phyloP scores from a whole-genome alignment of 2,113 vertebrate species.

The Bettongia penicillata region DNA sequence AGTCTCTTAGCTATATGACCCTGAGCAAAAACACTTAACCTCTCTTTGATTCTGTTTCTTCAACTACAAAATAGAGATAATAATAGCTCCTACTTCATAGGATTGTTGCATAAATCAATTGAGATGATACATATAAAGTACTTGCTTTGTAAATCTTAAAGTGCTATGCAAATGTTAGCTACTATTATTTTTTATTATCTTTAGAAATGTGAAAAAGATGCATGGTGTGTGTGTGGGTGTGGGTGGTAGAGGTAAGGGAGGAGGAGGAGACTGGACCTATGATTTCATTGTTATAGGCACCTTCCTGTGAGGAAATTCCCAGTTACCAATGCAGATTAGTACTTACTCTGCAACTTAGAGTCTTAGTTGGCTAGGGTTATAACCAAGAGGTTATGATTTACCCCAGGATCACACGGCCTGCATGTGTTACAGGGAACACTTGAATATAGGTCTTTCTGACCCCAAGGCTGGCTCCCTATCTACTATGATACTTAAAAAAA shows the following conservation, averaged over 20 bases:
- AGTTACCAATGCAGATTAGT: neutral
- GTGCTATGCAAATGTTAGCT: neutral
- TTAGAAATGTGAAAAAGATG: neutral
- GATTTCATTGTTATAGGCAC: neutral
- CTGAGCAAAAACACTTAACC: neutral
- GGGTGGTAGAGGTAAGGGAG: neutral
- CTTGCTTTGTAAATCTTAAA: neutral
- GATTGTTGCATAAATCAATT: neutral
- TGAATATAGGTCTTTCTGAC: neutral
- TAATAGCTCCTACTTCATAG: too few relatives aligned
- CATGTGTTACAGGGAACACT: neutral
- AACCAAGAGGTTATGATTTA: neutral
- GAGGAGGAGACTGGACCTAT: neutral
- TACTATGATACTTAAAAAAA: neutral
- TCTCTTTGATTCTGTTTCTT: neutral
- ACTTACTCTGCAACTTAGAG: neutral
- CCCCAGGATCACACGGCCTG: neutral
- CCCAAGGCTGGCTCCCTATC: neutral
- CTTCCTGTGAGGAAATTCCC: neutral
- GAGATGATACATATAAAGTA: neutral
- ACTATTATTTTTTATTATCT: neutral
- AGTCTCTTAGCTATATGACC: neutral
- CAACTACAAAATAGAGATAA: neutral
- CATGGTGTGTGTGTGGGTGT: neutral
- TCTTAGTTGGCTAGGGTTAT: neutral